Base-by-base conservation (phyloP, 2,797 vertebrate species). In the Pseudochaenichthys georgianus region DNA sequence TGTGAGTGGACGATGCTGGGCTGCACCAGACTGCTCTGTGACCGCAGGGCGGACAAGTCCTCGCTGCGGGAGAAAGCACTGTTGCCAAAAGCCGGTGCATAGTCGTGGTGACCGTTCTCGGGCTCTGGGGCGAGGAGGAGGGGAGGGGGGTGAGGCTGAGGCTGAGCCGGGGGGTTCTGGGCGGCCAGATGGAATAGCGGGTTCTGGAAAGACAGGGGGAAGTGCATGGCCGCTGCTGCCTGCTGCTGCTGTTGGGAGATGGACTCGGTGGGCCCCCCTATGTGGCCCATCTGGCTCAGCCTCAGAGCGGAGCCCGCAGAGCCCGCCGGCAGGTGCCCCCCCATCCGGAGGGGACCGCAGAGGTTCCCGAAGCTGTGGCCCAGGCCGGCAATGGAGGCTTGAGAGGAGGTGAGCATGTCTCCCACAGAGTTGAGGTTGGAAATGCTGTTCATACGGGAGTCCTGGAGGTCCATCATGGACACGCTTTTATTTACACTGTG, bases 391-490 rank as follows among this genome's bases (percentile, higher is more conserved):
- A 98, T 96, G 72, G 97, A 98, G 82, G 97, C 97, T 88, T 98
- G 97, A 78, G 97, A 97, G 8, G 96, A 96, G 87, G 97, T 96
- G 60, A 98, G 94, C 95, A 98, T 93, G 93, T 97, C 97, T 16
- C 96, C 97, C 34, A 97, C 96, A 0, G 95, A 96, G 57, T 97
- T 97, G 79, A 99, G 93, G 91, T 98, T 99, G 78, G 97, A 97
- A 64, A 99, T 96, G 92, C 97, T 98, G 95, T 98, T 98, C 89
- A 98, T 97, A 23, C 97, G 96, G 1, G 97, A 97, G 4, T 98
- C 97, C 92, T 99, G 98, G 13, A 99, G 96, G 88, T 98, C 98
- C 96, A 98, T 95, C 98, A 99, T 99, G 68, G 98, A 99, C 61
- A 99, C 97, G 2, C 97, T 98, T 91, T 99, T 98, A 91, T 98